phyloP scores from a whole-genome alignment of 1,140 invertebrate species.

The Anastatus disparis region DNA sequence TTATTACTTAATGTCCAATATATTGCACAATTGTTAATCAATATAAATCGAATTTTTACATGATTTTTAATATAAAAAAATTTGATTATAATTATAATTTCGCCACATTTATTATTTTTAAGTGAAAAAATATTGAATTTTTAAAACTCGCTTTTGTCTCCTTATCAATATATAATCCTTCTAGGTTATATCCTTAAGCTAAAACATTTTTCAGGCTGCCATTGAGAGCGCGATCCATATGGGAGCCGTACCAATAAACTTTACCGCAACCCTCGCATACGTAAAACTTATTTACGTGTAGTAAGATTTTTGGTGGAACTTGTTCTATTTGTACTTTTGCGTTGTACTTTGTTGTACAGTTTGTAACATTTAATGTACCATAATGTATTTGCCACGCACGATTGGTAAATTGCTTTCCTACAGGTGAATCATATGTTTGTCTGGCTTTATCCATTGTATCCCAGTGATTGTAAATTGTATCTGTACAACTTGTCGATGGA shows the following conservation, averaged over 20 bases:
- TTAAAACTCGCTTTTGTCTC: constrained; percentile 25
- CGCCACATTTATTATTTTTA: too few species aligned
- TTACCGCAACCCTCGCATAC: constrained; percentile 75
- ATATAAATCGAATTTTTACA: too few species aligned
- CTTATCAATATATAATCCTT: background rate
- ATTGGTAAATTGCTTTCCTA: background rate
- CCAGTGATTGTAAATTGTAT: too few species aligned
- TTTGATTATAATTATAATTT: too few species aligned
- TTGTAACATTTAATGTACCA: constrained; percentile 56
- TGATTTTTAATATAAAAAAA: too few species aligned
- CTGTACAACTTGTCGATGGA: background rate
- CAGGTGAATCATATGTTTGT: background rate
- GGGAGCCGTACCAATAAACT: constrained; percentile 74
- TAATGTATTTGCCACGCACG: constrained; percentile 45
- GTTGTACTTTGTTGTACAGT: constrained; percentile 60
- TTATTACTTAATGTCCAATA: too few species aligned
- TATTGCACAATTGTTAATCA: too few species aligned
- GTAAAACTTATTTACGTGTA: constrained; percentile 68
- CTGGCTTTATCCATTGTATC: too few species aligned
- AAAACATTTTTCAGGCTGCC: constrained; percentile 56
- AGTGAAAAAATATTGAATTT: constrained; percentile 9
- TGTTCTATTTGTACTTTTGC: constrained; percentile 66
- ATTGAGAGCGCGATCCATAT: constrained; percentile 65
- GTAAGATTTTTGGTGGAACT: constrained; percentile 64
- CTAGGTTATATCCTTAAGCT: constrained; percentile 7